phyloP scores from a whole-genome alignment of 2,113 vertebrate species.

The Prunella himalayana region DNA sequence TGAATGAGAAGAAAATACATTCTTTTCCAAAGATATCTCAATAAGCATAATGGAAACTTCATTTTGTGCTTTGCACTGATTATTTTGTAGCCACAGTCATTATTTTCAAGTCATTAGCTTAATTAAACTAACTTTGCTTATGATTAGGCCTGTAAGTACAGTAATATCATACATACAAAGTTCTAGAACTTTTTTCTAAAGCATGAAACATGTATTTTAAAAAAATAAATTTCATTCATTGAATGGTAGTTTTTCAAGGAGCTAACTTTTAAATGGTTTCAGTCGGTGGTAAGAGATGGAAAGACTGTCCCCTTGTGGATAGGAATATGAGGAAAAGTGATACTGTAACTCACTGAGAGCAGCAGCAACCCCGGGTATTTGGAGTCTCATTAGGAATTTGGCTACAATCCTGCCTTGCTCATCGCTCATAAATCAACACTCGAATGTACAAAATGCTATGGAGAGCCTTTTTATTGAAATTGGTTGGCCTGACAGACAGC shows the following conservation, averaged over 20 bases:
- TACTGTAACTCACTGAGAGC: background rate
- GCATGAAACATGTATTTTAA: background rate
- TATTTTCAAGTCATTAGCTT: background rate
- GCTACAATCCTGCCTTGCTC: background rate
- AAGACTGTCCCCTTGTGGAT: slow-evolving; percentile 69
- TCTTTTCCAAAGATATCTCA: background rate
- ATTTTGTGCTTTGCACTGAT: background rate
- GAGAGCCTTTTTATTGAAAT: background rate
- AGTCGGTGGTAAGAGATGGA: slow-evolving; percentile 40
- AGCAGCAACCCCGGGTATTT: background rate
- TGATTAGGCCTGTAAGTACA: background rate
- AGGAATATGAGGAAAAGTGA: slow-evolving; percentile 4
- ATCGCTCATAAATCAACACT: background rate
- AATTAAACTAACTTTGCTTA: slow-evolving; percentile 2
- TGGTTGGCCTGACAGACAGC: background rate
- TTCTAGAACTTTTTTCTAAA: background rate
- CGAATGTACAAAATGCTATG: background rate
- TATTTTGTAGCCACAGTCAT: background rate
- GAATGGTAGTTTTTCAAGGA: background rate
- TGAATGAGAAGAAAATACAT: background rate
- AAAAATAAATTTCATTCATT: background rate
- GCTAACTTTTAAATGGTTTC: background rate
- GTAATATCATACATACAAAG: background rate
- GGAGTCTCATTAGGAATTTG: background rate
- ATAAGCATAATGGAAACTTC: background rate